Evolutionary conservation across 2,113 vertebrate genomes (phyloP), one percentile per base, ranked within the genome.

Genomic region (Thamnophis sirtalis): DNA sequence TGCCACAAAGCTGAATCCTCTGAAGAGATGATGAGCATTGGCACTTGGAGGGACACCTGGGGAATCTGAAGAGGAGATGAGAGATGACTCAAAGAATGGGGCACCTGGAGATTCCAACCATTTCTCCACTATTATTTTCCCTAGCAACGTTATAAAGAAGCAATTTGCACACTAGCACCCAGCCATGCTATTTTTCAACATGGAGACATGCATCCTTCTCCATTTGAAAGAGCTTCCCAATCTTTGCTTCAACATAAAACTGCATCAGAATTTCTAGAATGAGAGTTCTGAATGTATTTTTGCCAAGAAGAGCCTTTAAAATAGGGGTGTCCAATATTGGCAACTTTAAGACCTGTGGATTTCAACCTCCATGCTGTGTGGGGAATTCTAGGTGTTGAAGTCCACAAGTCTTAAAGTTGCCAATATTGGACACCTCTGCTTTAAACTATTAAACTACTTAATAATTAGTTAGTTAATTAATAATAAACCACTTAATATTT

Each of bases 1-100:
- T 84, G 99, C 99, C 54, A 99, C 97, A 1, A 99, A 99, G 84
- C 99, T 99, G 97, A 99, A 99, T 60, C 99, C 99, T 91, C 99
- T 97, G 95, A 99, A 99, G 95, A 99, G 96, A 95, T 99, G 98
- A 94, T 99, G 99, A 22, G 98, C 98, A 15, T 99, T 99, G 94
- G 98, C 99, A 91, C 99, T 99, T 58, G 99, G 98, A 95, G 99
- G 98, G 73, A 99, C 97, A 17, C 99, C 99, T 0, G 99, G 99
- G 9, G 99, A 99, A 96, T 99, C 99, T 99, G 97, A 1, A 55
- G 84, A 56, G 1, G 28, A 96, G 90, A 33, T 28, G 26, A 28
- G 91, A 94, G 92, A 92, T 0, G 0, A 24, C 15, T 9, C 93
- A 0, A 26, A 56, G 86, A 95, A n/a, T 56, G 24, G 38, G 88